Base-by-base conservation (phyloP, 2,113 vertebrate genomes). In the Protomyctophum bolini region DNA sequence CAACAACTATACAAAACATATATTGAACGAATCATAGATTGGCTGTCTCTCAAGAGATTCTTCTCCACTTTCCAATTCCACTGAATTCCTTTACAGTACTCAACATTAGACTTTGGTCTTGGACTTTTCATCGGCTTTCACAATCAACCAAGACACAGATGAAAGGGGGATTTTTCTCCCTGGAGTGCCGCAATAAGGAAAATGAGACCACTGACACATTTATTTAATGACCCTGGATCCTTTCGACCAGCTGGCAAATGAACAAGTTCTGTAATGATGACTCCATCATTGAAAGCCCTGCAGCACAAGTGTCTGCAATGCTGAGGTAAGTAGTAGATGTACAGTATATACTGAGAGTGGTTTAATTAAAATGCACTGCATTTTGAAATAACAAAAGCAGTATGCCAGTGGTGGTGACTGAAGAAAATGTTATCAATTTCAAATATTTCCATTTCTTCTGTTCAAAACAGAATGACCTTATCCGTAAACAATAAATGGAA, bases 101-200 rank as follows among this genome's bases (percentile, higher is more conserved):
- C 65, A 83, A 80, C 33, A 41, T 41, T 41, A 3, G 33, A 41
- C 73, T 83, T 75, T 63, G 56, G 54, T 55, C 64, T 10, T 9
- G 56, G 58, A 65, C 6, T 54, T 75, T 70, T 33, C 50, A 49
- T 61, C 72, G 63, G 76, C 58, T 85, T 77, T 80, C 55, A 65
- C 72, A 68, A 72, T n/a, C 72, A 68, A 76, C 47, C 58, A 63
- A 69, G 50, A 61, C 55, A 15, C 15, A 8, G 12, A 68, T 47
- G 59, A 75, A 57, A 78, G 33, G 50, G 33, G 33, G 54, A 72
- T 63, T 58, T 56, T 33, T 58, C 55, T 65, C 33, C 33, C 33
- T 6, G 33, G 33, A 41, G 33, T 41, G 33, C 33, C 5, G 33
- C 33, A 41, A 41, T 41, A 41, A 55, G 63, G 59, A n/a, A 2